Base-by-base conservation (phyloP, 2,888 invertebrate species). In the Ectemnius lituratus region DNA sequence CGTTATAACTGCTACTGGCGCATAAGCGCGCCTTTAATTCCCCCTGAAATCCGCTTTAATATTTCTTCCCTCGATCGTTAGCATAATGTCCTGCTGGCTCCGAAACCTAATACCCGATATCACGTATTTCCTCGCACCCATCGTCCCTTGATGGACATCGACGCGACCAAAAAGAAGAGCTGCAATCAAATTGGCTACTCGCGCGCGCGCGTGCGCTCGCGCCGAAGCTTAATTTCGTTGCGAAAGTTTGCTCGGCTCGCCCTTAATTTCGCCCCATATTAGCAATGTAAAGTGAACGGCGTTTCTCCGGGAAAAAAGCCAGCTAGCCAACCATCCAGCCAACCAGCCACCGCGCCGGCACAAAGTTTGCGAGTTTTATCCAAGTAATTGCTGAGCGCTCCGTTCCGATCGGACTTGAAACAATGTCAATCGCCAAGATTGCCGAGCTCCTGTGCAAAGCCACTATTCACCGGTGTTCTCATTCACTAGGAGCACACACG, bases 281-380 rank as follows among this genome's bases (percentile, higher is more conserved):
- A 75, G 77, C 77, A 77, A 75, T 77, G 70, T 77, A 77, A 77
- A 77, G 66, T 58, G 71, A 66, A 75, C 65, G 75, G 62, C 49
- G 64, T 52, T 64, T 6, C 60, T 63, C 16, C 58, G 23, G 28
- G 47, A 57, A 28, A 37, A 57, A 47, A 70, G 66, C 23, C 23
- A 23, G 23, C 23, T 23, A 23, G 23, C 23, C 23, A 23, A 61
- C 70, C 37, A 62, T 5, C 45, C 20, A 23, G 23, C 23, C 23
- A 23, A 61, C 70, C 37, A 37, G 63, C 46, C 57, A 62, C 11
- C 45, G 62, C 71, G 71, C 75, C 75, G 69, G 70, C 62, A 57
- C 23, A 72, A 77, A 77, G 57, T 77, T 77, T 71, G 71, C 63
- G 66, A 77, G 75, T 77, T 77, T 69, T 68, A 71, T 69, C 71